Evolutionary conservation across 53 echinoderm and acorn worm species (phyloP).

Genomic region (Patiria pectinifera): DNA sequence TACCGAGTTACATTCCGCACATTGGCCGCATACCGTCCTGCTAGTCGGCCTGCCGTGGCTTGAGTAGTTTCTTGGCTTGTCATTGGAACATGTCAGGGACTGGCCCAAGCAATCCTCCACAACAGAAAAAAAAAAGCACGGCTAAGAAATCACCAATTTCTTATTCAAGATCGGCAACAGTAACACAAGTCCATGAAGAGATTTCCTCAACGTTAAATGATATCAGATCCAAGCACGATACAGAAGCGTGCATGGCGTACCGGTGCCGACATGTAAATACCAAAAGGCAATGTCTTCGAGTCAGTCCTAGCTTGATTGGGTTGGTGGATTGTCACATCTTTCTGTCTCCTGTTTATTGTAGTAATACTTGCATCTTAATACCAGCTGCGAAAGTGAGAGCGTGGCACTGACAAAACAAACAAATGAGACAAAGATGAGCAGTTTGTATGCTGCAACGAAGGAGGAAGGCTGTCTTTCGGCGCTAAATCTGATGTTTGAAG

Average conservation of each 20-base stretch:
- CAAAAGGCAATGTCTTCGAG: not conserved
- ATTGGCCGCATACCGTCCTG: constrained; percentile 60
- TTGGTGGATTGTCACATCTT: not conserved
- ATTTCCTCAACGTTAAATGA: not conserved
- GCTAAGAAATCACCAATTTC: not conserved
- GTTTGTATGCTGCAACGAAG: not conserved
- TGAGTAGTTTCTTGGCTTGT: constrained; percentile 38
- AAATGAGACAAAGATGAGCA: not conserved
- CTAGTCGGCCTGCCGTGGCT: constrained; percentile 21
- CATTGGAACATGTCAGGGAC: constrained; percentile 52
- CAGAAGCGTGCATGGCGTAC: not conserved
- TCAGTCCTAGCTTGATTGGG: not conserved
- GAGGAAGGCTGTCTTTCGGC: not conserved
- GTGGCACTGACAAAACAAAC: constrained; percentile 1
- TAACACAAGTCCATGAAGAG: not conserved
- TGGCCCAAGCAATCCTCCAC: constrained; percentile 22
- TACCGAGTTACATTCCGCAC: constrained; percentile 60
- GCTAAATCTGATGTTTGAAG: not conserved
- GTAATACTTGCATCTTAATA: not conserved
- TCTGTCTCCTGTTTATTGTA: constrained; percentile 38
- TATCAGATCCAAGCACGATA: not conserved
- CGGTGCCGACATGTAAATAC: not conserved
- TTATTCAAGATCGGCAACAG: not conserved
- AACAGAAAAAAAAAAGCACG: not conserved
- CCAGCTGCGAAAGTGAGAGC: constrained; percentile 31